Percentiles rank a stretch among this genome's conserved stretches.
These are phyloP conservation scores for Maccullochella peelii DNA, from an alignment of 2,113 vertebrate genomes.

Conservation along the genomic window DNA sequence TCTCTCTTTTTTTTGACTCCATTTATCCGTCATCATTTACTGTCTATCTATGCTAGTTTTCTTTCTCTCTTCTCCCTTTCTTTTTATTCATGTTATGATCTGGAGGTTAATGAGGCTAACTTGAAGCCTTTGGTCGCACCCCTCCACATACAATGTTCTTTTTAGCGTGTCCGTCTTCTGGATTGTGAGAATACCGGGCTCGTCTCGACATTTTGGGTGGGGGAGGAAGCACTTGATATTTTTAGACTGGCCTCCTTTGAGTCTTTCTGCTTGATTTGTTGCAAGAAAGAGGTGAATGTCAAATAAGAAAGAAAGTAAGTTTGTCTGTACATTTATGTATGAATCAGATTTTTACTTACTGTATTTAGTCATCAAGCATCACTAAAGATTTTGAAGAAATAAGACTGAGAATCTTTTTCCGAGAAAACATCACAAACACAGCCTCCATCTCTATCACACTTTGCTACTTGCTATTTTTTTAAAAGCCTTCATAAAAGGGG, in stretches of 20 bases:
- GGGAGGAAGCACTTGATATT: conserved; percentile 15
- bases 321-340: neutral
- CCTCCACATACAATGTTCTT: neutral
- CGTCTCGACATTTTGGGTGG: conserved; percentile 16
- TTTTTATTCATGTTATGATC: neutral
- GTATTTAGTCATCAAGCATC: neutral
- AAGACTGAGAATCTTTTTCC: too few relatives aligned
- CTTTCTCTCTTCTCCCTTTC: neutral
- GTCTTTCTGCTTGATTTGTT: conserved; percentile 14
- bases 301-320: neutral
- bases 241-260: conserved; percentile 20
- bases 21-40: neutral
- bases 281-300: neutral
- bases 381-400: neutral
- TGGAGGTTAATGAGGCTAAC: conserved; percentile 40
- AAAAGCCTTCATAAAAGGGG: neutral
- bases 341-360: neutral
- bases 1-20: neutral
- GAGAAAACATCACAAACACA: neutral
- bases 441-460: neutral
- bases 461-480: neutral
- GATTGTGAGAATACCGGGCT: neutral
- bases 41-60: neutral
- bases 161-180: neutral
- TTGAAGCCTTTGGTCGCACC: conserved; percentile 2